phyloP scores from a whole-genome alignment of 2,888 invertebrate species.

The Fragum whitleyi region DNA sequence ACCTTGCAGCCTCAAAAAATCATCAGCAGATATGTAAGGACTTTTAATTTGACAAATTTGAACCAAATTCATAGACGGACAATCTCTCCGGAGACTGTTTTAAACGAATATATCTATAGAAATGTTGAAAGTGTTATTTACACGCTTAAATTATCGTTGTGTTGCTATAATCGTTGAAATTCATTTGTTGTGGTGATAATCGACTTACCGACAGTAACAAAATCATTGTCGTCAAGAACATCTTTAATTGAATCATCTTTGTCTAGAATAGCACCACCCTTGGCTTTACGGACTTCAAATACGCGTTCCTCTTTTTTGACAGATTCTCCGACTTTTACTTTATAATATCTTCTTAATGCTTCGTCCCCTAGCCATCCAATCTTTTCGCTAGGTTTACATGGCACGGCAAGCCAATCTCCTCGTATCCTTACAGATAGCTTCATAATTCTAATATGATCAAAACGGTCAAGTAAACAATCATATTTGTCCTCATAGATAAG shows the following conservation, averaged over 20 bases:
- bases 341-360: slow-evolving; percentile 86
- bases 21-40: too few relatives aligned
- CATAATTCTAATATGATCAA: slow-evolving; percentile 82
- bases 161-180: too few relatives aligned
- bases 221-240: slow-evolving; percentile 88
- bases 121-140: too few relatives aligned
- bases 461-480: not conserved
- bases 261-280: slow-evolving; percentile 88
- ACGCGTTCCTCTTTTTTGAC: slow-evolving; percentile 74
- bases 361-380: slow-evolving; percentile 87
- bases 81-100: too few relatives aligned
- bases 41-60: too few relatives aligned
- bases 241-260: slow-evolving; percentile 87
- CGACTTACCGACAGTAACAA: slow-evolving; percentile 87
- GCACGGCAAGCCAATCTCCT: slow-evolving; percentile 88
- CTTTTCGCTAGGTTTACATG: slow-evolving; percentile 86
- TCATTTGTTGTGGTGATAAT: too few relatives aligned
- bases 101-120: too few relatives aligned
- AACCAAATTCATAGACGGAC: too few relatives aligned
- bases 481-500: slow-evolving; percentile 7
- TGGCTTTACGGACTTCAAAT: slow-evolving; percentile 87
- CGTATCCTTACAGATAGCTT: slow-evolving; percentile 87
- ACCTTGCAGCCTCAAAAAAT: too few relatives aligned
- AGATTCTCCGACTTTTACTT: slow-evolving; percentile 80
- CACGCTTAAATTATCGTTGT: too few relatives aligned